Conservation (phyloP, 2,797 vertebrate species). For the Anguilla obscura region DNA sequence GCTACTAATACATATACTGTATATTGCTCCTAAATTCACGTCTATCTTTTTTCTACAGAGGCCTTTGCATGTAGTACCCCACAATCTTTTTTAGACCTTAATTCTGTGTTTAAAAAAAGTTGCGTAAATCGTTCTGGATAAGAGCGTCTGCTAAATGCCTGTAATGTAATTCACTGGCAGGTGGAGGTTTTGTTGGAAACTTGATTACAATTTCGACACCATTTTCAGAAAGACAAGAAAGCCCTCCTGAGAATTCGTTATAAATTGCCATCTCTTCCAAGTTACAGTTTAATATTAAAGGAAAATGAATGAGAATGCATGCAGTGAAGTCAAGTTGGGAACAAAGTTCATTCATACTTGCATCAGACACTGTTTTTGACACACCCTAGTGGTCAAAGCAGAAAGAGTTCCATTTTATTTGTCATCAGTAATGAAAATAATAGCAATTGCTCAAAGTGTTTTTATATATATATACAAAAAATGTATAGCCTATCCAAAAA, state of each 20-base stretch:
- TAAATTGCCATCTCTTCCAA: not conserved
- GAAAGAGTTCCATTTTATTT: not conserved
- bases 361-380: not conserved
- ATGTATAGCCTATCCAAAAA: not conserved
- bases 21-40: no score
- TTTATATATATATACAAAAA: not conserved
- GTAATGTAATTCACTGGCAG: no score
- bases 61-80: no score
- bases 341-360: not conserved
- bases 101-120: no score
- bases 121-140: no score
- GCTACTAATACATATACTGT: no score
- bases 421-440: constrained; percentile 1
- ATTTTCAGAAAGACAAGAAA: not conserved
- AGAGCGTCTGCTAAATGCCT: no score
- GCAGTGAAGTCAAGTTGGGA: not conserved
- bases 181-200: no score
- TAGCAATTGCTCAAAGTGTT: not conserved
- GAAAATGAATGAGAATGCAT: not conserved
- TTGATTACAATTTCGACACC: not conserved
- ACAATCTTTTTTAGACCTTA: no score
- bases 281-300: not conserved
- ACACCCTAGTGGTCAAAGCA: constrained; percentile 41
- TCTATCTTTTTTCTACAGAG: no score
- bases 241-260: not conserved